These are phyloP conservation scores for Archips xylosteana DNA, from an alignment of 2,888 invertebrate species.

Conservation along the genomic window DNA sequence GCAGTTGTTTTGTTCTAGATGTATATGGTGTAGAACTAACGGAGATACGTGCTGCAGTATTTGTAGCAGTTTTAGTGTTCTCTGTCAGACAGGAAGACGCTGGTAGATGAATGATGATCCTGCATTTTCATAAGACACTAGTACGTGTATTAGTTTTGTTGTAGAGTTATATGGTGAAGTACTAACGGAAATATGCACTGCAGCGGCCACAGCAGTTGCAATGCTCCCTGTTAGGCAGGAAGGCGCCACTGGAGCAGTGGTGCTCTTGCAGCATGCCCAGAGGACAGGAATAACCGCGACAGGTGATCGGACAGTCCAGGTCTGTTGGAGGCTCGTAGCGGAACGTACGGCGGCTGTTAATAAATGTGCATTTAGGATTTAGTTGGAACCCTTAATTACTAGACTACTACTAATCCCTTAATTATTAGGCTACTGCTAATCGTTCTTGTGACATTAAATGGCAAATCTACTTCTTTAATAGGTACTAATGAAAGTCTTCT, in stretches of 20 bases:
- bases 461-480: not conserved
- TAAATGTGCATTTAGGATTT: not conserved
- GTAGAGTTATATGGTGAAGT: not conserved
- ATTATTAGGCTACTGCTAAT: not conserved
- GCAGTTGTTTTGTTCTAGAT: no score
- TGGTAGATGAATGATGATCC: no score
- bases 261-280: constrained; percentile 57
- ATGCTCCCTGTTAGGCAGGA: constrained; percentile 67
- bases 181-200: constrained; percentile 72
- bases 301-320: constrained; percentile 67
- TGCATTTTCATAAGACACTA: no score
- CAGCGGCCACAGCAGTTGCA: constrained; percentile 79
- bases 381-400: no score
- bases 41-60: no score
- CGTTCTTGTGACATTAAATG: not conserved
- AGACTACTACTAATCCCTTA: no score
- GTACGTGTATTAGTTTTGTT: no score
- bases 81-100: no score
- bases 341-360: constrained; percentile 62
- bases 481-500: not conserved
- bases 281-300: constrained; percentile 66
- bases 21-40: no score
- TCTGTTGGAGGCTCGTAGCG: constrained; percentile 64
- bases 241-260: constrained; percentile 66
- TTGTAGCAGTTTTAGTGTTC: no score